These are phyloP conservation scores for Neogale vison DNA, from an alignment of 2,113 vertebrate species.

Conservation along the genomic window DNA sequence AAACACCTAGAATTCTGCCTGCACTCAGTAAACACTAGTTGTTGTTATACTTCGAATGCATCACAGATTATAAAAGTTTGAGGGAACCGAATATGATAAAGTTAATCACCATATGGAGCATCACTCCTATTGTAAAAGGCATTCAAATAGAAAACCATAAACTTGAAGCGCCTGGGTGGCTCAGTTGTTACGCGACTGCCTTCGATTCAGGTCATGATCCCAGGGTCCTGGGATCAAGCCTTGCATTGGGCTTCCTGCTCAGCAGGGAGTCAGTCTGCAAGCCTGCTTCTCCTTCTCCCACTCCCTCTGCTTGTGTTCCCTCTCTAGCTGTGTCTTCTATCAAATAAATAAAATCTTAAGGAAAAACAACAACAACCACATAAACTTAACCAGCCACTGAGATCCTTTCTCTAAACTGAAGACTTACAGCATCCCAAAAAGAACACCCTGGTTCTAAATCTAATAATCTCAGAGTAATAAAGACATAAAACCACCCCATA, in stretches of 20 bases:
- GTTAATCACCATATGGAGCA: neutral
- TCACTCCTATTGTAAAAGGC: neutral
- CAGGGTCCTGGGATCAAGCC: too few relatives aligned
- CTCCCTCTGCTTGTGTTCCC: too few relatives aligned
- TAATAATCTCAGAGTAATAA: neutral
- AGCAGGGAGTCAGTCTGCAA: too few relatives aligned
- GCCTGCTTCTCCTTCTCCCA: too few relatives aligned
- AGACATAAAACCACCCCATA: neutral
- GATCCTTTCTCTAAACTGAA: neutral
- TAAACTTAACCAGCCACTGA: neutral
- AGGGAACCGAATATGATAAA: neutral
- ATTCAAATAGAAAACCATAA: neutral
- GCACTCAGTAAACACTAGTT: neutral
- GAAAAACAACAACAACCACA: neutral
- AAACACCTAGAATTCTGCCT: neutral
- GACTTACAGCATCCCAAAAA: neutral
- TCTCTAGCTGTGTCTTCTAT: too few relatives aligned
- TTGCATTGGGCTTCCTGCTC: too few relatives aligned
- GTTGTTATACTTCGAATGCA: neutral
- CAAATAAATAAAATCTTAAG: too few relatives aligned
- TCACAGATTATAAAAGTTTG: neutral
- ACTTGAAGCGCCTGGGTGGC: neutral
- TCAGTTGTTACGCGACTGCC: too few relatives aligned
- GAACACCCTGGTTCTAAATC: neutral
- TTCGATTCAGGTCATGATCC: too few relatives aligned